Evolutionary conservation across 2,113 vertebrate species (phyloP), one percentile per base, ranked within the genome.

Genomic region (Paraplagusia blochii): DNA sequence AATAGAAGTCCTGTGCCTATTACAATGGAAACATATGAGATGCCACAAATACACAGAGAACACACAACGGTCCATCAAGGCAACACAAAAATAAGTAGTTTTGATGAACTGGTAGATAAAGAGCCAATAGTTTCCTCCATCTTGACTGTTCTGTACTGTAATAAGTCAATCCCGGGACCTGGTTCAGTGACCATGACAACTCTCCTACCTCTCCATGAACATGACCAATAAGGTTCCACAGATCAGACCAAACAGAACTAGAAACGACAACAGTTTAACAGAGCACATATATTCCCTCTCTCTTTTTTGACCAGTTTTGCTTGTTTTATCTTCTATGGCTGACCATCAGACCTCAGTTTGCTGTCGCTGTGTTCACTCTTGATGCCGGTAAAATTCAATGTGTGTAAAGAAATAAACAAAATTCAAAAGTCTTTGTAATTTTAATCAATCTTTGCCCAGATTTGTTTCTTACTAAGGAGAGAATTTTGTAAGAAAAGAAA

Each of bases 201-300:
- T 71, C 36, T 75, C 82, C 87, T 89, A 90, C 90, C 89, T 90
- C 90, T 86, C 44, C 71, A 51, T 67, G 22, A 63, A 59, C 56
- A 58, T 12, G 61, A 81, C 80, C 77, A 77, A 86, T 62, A 55
- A 12, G 50, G 50, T 57, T 49, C 16, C 55, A 51, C 16, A 53
- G 40, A 67, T 49, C 59, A 48, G 63, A 80, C 62, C 76, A 77
- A 46, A 44, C 15, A 12, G 2, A 46, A 9, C 39, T 11, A 35
- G 18, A 44, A 38, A 36, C 56, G 47, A 34, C 18, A 51, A 9
- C 9, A 40, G 19, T 66, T 11, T 40, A 16, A 59, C 9, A 11
- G 63, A 61, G 60, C 72, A 56, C 11, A 49, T 3, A 11, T 48
- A 55, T 69, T 59, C 49, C 54, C 22, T 29, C 22, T 29, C 22